Percentiles rank a stretch among this genome's conserved stretches.
phyloP scores from a whole-genome alignment of 2,113 vertebrate species.

The human (Homo sapiens) region GRCh38 chrX:152724501-152725000 shows the following conservation, averaged over 20 bases:
- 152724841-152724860: too few species aligned
- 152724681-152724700: too few species aligned
- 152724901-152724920: too few species aligned
- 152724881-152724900: too few species aligned
- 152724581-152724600: background rate
- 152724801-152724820: background rate
- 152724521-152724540: background rate
- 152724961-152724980: too few species aligned
- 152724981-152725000: too few species aligned
- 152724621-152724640: background rate
- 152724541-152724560: background rate
- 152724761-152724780: background rate
- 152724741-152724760: background rate
- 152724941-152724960: too few species aligned
- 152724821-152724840: background rate
- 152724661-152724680: background rate
- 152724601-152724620: background rate
- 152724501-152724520: background rate
- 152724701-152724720: background rate
- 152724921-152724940: too few species aligned
- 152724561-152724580: background rate
- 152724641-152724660: background rate
- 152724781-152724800: background rate
- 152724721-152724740: background rate
- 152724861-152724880: too few species aligned